Evolutionary conservation across 2,797 vertebrate genomes (phyloP), one percentile per base, ranked within the genome.

Genomic region (Loriculus beryllinus): DNA sequence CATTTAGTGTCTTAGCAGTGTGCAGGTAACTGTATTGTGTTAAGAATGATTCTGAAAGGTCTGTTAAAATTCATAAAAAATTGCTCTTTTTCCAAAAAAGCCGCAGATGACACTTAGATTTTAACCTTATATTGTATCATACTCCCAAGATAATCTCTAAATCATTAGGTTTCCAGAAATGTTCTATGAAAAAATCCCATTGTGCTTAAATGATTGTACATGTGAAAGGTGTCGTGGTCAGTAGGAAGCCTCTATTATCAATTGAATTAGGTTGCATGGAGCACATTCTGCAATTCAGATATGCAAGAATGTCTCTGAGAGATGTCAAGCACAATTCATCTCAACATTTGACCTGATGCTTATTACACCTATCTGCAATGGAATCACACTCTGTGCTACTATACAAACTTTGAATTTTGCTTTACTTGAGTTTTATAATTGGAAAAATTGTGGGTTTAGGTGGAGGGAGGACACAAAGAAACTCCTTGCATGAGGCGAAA

Each of bases 271-370:
- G 80, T 59, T 81, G 92, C 92, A 94, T 63, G 72, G 82, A 94
- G 85, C 92, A 94, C 92, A 74, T 91, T 95, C 93, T 96, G 94
- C 92, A 96, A 90, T 96, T 96, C 91, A 95, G 93, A 95, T 95
- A 82, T 70, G 75, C 43, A 56, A 59, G 80, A 88, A 90, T 76
- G 77, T 79, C 87, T 92, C 92, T 84, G 89, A 83, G 94, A 92
- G 77, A 88, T 90, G 96, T 95, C 95, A 94, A 37, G 74, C 59
- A 5, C 92, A 82, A 94, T 96, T 93, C 93, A 76, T 85, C 93
- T 97, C 92, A 83, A 35, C 72, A 31, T 94, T 35, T 94, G 92
- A 95, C 95, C 93, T 1, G 5, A 12, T 82, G 76, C 87, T 95
- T 80, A 56, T 72, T 67, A 75, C 91, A 63, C 93, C 87, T 79